These are phyloP conservation scores for Drosophila imparisetae DNA, from an alignment of 2,888 invertebrate species.

Conservation along the genomic window DNA sequence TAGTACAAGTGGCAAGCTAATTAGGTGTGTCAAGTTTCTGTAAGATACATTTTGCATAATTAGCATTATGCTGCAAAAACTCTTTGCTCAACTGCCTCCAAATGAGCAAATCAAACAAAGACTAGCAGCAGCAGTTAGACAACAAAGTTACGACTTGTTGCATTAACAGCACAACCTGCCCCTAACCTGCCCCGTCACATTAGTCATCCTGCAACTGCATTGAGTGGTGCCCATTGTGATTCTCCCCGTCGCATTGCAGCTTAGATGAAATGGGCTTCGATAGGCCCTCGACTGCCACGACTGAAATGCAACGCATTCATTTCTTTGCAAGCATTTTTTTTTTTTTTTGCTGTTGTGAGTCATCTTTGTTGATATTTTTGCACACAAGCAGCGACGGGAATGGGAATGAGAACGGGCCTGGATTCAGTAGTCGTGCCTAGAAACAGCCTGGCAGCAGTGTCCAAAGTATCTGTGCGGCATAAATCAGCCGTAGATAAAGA, in stretches of 20 bases:
- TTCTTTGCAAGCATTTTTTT: slow-evolving; percentile 29
- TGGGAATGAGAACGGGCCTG: slow-evolving; percentile 6
- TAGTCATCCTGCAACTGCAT: slow-evolving; percentile 41
- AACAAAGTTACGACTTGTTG: slow-evolving; percentile 58
- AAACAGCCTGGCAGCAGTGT: slow-evolving; percentile 9
- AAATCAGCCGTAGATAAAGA: slow-evolving; percentile 64
- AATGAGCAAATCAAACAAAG: slow-evolving; percentile 56
- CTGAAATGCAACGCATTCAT: slow-evolving; percentile 53
- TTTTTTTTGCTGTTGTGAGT: slow-evolving; percentile 32
- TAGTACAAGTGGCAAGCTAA: slow-evolving; percentile 20
- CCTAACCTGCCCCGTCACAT: slow-evolving; percentile 18
- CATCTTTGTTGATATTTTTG: slow-evolving; percentile 32
- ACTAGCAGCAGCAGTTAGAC: slow-evolving; percentile 53
- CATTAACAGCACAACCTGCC: slow-evolving; percentile 16
- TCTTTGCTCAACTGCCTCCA: slow-evolving; percentile 38
- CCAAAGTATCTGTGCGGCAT: slow-evolving; percentile 36
- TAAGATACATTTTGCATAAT: slow-evolving; percentile 48
- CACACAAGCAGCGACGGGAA: slow-evolving; percentile 38
- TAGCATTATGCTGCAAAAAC: slow-evolving; percentile 38
- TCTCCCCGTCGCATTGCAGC: slow-evolving; percentile 64
- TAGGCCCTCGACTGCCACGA: slow-evolving; percentile 46
- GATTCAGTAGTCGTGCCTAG: slow-evolving; percentile 28
- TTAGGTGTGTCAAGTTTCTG: slow-evolving; percentile 58
- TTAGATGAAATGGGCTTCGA: slow-evolving; percentile 67
- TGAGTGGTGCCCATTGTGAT: slow-evolving; percentile 45